Evolutionary conservation across 2,888 invertebrate genomes (phyloP), one percentile per base, ranked within the genome.

Genomic region (Ceramica pisi): DNA sequence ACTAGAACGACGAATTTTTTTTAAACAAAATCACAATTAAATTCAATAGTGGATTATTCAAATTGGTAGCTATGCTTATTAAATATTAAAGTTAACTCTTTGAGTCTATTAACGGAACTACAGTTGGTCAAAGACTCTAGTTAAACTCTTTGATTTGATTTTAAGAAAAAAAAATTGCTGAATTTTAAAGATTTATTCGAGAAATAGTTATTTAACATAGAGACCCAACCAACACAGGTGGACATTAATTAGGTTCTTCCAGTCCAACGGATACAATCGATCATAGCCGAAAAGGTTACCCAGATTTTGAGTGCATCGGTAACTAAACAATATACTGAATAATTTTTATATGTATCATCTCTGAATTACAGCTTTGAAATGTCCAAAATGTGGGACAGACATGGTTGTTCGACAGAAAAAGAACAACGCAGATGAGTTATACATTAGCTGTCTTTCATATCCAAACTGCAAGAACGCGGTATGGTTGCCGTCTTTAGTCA

Each of bases 391-490:
- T 91, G 96, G 96, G 0, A 90, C 92, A 1, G 97, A 97, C 71
- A 97, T 99, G 97, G 94, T 97, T 0, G 88, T 98, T 0, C 97
- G 96, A 85, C 96, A 96, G 2, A 97, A 97, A 88, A 97, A 97
- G 86, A 97, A 97, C 86, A 97, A 98, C 84, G 96, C 97, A 0
- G 93, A 93, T 19, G 97, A 97, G 51, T 90, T 89, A 86, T 98
- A 96, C 89, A 96, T 99, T 21, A 96, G 97, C 6, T 99, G 99
- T 90, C 93, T 97, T 73, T 97, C 97, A 9, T 99, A 95, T 92
- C 99, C 99, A 0, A 96, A 96, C 19, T 99, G 99, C 89, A 98
- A 97, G 87, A 97, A 98, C 89, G 97, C 97, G 0, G 95, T 98
- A 53, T 99, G 99, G 99, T 95, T 99, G 57, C 98, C 98, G 0